Evolutionary conservation across 2,113 vertebrate species (phyloP).

Genomic region (Ursus arctos): DNA sequence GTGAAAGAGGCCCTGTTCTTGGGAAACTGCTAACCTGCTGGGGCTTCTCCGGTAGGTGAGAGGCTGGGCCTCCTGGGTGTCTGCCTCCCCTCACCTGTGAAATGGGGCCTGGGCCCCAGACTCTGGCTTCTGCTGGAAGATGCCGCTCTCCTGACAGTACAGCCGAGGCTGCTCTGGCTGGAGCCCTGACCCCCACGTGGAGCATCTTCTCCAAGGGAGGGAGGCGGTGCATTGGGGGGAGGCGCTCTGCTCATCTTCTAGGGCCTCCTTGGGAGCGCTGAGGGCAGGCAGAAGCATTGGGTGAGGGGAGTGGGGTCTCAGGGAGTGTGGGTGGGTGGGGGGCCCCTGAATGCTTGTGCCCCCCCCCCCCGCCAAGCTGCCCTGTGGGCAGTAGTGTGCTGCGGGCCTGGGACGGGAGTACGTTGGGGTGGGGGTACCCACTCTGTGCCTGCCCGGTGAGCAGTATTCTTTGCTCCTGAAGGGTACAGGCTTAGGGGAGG

Average conservation of each 20-base stretch:
- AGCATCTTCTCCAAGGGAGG: background rate
- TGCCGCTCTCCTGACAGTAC: fast-evolving
- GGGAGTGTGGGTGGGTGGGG: background rate
- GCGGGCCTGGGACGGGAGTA: background rate
- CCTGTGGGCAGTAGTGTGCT: background rate
- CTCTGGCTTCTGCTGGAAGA: background rate
- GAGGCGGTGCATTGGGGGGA: background rate
- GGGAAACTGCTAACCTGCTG: slow-evolving; percentile 22
- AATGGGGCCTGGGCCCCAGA: fast-evolving
- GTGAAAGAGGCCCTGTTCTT: background rate
- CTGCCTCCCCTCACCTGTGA: background rate
- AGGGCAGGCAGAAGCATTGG: background rate
- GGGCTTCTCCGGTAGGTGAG: background rate
- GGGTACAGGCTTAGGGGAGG: background rate
- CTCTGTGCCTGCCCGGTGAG: background rate
- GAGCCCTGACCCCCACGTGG: background rate
- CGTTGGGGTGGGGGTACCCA: background rate
- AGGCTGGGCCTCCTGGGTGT: background rate
- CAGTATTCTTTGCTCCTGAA: background rate
- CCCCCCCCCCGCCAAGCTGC: background rate
- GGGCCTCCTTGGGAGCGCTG: background rate
- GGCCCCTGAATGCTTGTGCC: background rate
- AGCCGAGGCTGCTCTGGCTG: fast-evolving
- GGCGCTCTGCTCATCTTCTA: background rate
- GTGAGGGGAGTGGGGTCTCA: background rate